Evolutionary conservation across 2,888 invertebrate species (phyloP).

Genomic region (Selenia dentaria): DNA sequence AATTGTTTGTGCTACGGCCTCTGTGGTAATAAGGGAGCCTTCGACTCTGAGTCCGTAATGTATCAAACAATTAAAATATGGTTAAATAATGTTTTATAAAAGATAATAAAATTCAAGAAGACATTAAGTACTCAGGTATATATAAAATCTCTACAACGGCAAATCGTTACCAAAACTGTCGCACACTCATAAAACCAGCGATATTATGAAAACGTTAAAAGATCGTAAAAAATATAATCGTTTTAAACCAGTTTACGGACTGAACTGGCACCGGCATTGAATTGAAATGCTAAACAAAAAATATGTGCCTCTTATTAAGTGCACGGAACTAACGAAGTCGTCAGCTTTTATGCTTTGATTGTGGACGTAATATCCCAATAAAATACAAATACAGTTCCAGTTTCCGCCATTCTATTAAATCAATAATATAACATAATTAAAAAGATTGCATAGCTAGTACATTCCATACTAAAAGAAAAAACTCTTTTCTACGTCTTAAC

Average conservation of each 20-base stretch:
- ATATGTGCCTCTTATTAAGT: conserved; percentile 6
- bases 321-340: conserved; percentile 6
- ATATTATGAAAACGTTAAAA: conserved; percentile 37
- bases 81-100: no score
- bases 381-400: background rate
- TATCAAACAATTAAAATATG: no score
- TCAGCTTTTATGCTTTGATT: background rate
- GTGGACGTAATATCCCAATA: background rate
- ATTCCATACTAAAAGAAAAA: no score
- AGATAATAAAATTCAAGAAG: conserved; percentile 2
- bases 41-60: no score
- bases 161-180: conserved; percentile 26
- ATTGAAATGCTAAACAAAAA: conserved; percentile 34
- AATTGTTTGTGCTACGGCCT: no score
- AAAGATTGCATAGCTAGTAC: no score
- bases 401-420: no score
- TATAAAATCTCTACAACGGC: conserved; percentile 5
- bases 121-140: no score
- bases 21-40: no score
- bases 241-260: conserved; percentile 29
- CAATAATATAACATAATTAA: no score
- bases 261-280: conserved; percentile 20
- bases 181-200: conserved; percentile 29
- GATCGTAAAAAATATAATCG: conserved; percentile 36
- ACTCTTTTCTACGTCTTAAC: no score